Evolutionary conservation across 2,888 invertebrate species (phyloP).

Genomic region (Cryptus viduatorius): DNA sequence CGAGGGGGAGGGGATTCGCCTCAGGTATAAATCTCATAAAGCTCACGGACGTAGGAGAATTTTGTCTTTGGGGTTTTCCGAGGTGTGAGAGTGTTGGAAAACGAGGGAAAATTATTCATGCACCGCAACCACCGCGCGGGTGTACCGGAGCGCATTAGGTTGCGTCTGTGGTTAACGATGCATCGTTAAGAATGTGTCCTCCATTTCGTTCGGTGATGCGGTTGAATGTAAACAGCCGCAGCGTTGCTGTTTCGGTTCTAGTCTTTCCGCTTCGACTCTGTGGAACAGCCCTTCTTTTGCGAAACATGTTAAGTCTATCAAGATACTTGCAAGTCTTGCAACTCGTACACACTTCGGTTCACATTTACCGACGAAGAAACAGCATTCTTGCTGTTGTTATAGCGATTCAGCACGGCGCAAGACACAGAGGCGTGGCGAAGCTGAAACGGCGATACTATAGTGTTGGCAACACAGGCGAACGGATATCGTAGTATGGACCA

Average conservation of each 20-base stretch:
- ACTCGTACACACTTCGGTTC: background rate
- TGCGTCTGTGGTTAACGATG: constrained; percentile 57
- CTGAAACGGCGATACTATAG: background rate
- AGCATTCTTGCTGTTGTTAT: background rate
- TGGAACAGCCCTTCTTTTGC: background rate
- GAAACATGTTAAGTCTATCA: background rate
- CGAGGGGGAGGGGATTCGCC: background rate
- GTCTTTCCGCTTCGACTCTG: background rate
- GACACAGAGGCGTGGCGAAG: background rate
- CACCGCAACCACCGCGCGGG: background rate
- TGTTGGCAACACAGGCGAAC: background rate
- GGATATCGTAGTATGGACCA: background rate
- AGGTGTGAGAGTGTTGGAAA: constrained; percentile 10
- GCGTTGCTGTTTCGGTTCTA: background rate
- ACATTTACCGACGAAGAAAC: background rate
- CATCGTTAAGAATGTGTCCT: constrained; percentile 58
- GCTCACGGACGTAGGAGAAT: constrained; percentile 10
- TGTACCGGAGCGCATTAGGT: constrained; percentile 51
- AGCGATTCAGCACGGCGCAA: background rate
- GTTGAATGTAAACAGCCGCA: constrained; percentile 38
- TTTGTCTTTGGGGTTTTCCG: background rate
- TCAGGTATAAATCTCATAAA: constrained; percentile 1
- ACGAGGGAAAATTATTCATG: constrained; percentile 29
- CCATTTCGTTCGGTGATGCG: constrained; percentile 29
- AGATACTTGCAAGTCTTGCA: background rate